Evolutionary conservation across 1,140 invertebrate species (phyloP), one percentile per base, ranked within the genome.

Genomic region (Choristoneura fumiferana): DNA sequence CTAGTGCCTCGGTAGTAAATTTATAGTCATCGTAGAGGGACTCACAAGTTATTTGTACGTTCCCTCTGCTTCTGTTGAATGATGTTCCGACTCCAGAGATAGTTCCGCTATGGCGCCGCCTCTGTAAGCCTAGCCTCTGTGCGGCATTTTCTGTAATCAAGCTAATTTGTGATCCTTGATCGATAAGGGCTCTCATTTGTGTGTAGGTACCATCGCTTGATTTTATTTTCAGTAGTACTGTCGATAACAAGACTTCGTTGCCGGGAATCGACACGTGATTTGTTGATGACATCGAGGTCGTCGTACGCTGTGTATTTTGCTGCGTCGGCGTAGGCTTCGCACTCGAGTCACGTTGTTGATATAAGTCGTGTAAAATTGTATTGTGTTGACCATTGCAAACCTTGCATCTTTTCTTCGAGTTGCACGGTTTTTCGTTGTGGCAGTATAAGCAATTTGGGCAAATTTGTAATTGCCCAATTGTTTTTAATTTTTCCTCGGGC

Each of bases 161-260:
- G 17, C 22, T 45, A n/a, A 45, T 45, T n/a, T 45, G 43, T 18
- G 43, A 45, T 17, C 43, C 43, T 17, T 14, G 43, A 18, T 45
- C 43, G 4, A 45, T 5, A 5, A 45, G 17, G 22, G 14, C 15
- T 45, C 43, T 14, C 12, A 18, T 2, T 45, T 9, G 1, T 3
- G 5, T 4, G 17, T 45, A 45, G n/a, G 43, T 45, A 4, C 43
- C 43, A 17, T 45, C 17, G 5, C 6, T 4, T 15, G 43, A 13
- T n/a, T 18, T 45, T 15, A 45, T 18, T 18, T 18, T 45, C 22
- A 45, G 13, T 17, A 5, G 43, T 12, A 45, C 5, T 8, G 43
- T 45, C 14, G 43, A 13, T 4, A 45, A 12, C 22, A 45, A 45
- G 3, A 45, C 43, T n/a, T 45, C 43, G 5, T 45, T 45, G 17